A percentile compares a stretch with the other conserved stretches of the same genome.
Evolutionary conservation across 2,797 vertebrate species (phyloP).

Genomic region (Myoxocephalus aenaeus): DNA sequence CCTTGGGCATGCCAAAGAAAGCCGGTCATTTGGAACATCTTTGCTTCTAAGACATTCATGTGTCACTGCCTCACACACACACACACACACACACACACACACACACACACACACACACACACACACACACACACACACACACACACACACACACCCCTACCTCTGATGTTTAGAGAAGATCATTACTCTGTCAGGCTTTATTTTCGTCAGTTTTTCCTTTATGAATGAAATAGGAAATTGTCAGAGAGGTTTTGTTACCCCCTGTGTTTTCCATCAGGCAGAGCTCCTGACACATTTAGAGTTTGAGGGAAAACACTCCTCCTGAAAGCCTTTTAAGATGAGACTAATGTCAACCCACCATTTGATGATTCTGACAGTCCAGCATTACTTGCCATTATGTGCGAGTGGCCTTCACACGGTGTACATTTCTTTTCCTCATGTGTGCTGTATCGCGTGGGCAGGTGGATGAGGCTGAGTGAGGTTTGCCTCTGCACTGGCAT

Average conservation of each 20-base stretch:
- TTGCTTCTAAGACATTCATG: constrained; percentile 72
- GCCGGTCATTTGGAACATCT: constrained; percentile 61
- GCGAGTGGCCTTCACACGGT: constrained; percentile 48
- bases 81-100: constrained; percentile 23
- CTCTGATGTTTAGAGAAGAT: constrained; percentile 25
- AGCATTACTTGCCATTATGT: constrained; percentile 41
- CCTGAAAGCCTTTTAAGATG: constrained; percentile 52
- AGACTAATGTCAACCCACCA: constrained; percentile 24
- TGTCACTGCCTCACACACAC: constrained; percentile 35
- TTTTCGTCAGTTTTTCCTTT: constrained; percentile 33
- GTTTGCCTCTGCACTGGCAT: constrained; percentile 20
- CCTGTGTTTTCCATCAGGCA: constrained; percentile 23
- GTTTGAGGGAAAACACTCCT: constrained; percentile 49
- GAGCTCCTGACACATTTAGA: constrained; percentile 47
- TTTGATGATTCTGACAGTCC: constrained; percentile 42
- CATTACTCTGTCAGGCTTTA: constrained; percentile 40
- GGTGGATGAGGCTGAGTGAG: constrained; percentile 35
- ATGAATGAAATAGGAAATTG: constrained; percentile 48
- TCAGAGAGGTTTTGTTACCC: constrained; percentile 27
- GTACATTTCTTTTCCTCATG: constrained; percentile 28
- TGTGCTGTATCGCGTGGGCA: constrained; percentile 44
- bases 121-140: constrained; percentile 18
- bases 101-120: constrained; percentile 24
- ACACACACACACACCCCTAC: background rate
- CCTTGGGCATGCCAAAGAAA: constrained; percentile 60